Conservation (phyloP, 2,797 vertebrate genomes). For the Sparus aurata region DNA sequence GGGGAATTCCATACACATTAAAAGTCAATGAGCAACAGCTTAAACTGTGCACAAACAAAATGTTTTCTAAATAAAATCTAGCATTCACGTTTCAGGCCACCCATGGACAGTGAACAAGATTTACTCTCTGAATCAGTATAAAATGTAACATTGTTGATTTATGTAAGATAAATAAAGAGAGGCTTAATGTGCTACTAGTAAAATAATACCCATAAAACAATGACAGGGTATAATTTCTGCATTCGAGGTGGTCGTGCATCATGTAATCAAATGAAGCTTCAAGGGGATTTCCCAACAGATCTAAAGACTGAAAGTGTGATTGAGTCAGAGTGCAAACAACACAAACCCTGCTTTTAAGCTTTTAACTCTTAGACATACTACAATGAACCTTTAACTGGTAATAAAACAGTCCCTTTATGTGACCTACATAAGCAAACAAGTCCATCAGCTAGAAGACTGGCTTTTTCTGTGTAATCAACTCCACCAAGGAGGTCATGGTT, state of each 20-base stretch:
- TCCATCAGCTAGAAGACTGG: too few relatives aligned
- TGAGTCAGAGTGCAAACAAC: neutral
- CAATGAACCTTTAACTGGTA: too few relatives aligned
- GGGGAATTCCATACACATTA: slow-evolving; percentile 39
- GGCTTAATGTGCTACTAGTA: neutral
- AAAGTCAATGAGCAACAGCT: slow-evolving; percentile 46
- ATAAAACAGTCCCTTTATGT: too few relatives aligned
- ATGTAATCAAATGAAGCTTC: neutral
- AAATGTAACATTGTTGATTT: neutral
- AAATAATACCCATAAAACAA: neutral
- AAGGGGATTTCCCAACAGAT: neutral
- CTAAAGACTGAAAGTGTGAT: neutral
- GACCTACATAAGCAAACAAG: too few relatives aligned
- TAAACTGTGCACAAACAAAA: neutral
- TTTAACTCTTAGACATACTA: neutral
- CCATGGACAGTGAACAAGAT: too few relatives aligned
- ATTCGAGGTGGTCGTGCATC: neutral
- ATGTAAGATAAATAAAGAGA: neutral
- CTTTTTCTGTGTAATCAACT: too few relatives aligned
- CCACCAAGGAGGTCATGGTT: too few relatives aligned
- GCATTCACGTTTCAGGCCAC: neutral
- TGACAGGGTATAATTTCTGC: neutral
- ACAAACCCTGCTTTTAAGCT: neutral
- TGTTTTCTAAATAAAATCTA: neutral
- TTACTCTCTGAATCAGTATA: neutral